Conservation (phyloP, 2,113 vertebrate species). For the Myrmecobius fasciatus region DNA sequence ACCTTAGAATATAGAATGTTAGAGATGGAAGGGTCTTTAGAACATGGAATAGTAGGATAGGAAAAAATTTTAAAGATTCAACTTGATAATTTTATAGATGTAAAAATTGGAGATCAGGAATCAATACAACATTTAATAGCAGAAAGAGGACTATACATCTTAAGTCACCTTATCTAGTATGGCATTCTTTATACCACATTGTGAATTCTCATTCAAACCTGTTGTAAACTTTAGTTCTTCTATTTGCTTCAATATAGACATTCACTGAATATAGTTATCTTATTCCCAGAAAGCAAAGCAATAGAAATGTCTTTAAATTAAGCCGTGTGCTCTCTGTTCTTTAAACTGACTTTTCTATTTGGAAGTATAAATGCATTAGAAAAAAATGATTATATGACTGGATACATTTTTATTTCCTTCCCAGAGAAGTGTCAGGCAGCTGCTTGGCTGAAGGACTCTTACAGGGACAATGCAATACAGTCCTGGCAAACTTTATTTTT, state of each 20-base stretch:
- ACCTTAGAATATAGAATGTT: not conserved
- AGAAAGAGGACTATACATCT: not conserved
- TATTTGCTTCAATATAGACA: not conserved
- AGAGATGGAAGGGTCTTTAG: not conserved
- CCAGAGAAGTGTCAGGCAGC: not conserved
- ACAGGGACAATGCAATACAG: not conserved
- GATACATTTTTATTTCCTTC: constrained; percentile 36
- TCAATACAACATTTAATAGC: not conserved
- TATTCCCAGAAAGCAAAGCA: not conserved
- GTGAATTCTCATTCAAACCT: not conserved
- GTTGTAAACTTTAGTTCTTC: not conserved
- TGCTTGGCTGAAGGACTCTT: not conserved
- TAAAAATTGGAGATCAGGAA: not conserved
- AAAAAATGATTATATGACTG: not conserved
- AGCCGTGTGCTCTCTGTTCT: not conserved
- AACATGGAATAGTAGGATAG: not conserved
- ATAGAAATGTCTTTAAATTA: not conserved
- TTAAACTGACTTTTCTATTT: not conserved
- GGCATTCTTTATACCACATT: not conserved
- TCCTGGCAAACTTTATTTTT: not conserved
- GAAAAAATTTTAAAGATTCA: not conserved
- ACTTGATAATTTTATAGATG: not conserved
- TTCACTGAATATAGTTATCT: not conserved
- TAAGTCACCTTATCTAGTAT: not conserved
- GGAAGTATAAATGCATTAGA: not conserved